Evolutionary conservation across 2,888 invertebrate species (phyloP).

Genomic region (Petrolisthes manimaculis): DNA sequence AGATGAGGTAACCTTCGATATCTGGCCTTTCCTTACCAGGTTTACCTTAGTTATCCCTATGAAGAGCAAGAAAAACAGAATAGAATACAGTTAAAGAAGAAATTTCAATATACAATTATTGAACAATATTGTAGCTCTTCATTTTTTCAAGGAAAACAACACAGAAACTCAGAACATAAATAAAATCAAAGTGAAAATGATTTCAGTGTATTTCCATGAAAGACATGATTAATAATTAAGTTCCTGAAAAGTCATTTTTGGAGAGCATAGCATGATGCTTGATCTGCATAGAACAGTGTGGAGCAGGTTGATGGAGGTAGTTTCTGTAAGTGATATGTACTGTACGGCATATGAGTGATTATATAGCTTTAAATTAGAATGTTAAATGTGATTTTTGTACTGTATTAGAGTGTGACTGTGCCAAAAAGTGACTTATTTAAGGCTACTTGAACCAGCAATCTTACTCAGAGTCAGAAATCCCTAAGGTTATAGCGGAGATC

Average conservation of each 20-base stretch:
- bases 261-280: too few species aligned
- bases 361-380: too few species aligned
- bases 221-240: too few species aligned
- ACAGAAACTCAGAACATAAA: too few species aligned
- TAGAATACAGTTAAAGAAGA: conserved; percentile 11
- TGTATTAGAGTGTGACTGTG: not conserved
- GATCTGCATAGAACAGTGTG: too few species aligned
- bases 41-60: conserved; percentile 60
- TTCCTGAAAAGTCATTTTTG: too few species aligned
- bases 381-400: not conserved
- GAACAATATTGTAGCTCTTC: not conserved
- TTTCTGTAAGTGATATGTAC: too few species aligned
- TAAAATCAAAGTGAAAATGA: too few species aligned
- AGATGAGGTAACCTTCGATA: conserved; percentile 49
- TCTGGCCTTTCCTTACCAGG: conserved; percentile 31
- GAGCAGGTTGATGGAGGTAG: too few species aligned
- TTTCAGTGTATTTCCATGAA: too few species aligned
- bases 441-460: conserved; percentile 31
- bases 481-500: conserved; percentile 58
- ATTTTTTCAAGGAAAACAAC: not conserved
- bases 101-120: not conserved
- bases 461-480: conserved; percentile 65
- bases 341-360: too few species aligned
- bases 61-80: conserved; percentile 46
- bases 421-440: not conserved